These are phyloP conservation scores for Caenorhabditis sp. DNA, from an alignment of 2,888 invertebrate genomes.

Conservation along the genomic window DNA sequence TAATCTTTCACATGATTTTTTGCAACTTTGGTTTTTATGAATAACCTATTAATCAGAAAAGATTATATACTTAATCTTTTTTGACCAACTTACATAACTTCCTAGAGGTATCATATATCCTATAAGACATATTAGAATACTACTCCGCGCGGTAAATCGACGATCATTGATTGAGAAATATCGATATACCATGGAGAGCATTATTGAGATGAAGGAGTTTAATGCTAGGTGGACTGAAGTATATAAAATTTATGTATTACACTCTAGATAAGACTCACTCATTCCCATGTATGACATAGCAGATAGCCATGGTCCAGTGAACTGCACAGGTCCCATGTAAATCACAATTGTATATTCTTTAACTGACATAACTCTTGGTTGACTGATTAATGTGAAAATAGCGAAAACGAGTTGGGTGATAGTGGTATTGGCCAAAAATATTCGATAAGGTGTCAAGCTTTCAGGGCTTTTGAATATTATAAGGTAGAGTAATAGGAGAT, in stretches of 20 bases:
- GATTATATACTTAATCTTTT: no score
- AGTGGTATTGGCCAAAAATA: conserved; percentile 35
- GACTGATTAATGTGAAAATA: conserved; percentile 10
- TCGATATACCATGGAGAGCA: conserved; percentile 40
- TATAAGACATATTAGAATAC: conserved; percentile 14
- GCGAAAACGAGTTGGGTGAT: conserved; percentile 29
- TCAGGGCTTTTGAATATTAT: conserved; percentile 28
- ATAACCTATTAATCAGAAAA: no score
- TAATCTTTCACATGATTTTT: no score
- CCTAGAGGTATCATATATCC: conserved; percentile 23
- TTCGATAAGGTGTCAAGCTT: conserved; percentile 26
- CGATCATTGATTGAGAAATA: conserved; percentile 23
- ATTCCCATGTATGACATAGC: conserved; percentile 38
- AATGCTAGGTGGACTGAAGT: conserved; percentile 3
- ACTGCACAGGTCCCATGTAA: conserved; percentile 31
- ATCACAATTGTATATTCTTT: conserved; percentile 27
- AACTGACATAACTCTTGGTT: conserved; percentile 31
- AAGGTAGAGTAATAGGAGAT: conserved; percentile 18
- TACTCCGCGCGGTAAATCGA: conserved; percentile 16
- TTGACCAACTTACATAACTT: background rate
- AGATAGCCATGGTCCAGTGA: conserved; percentile 29
- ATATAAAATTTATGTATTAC: background rate
- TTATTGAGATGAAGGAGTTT: conserved; percentile 21
- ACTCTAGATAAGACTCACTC: conserved; percentile 2
- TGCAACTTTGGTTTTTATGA: no score